Percentiles rank a stretch among this genome's conserved stretches.
phyloP scores from a whole-genome alignment of 2,797 vertebrate genomes.

The Melanotaenia parkinsoni region DNA sequence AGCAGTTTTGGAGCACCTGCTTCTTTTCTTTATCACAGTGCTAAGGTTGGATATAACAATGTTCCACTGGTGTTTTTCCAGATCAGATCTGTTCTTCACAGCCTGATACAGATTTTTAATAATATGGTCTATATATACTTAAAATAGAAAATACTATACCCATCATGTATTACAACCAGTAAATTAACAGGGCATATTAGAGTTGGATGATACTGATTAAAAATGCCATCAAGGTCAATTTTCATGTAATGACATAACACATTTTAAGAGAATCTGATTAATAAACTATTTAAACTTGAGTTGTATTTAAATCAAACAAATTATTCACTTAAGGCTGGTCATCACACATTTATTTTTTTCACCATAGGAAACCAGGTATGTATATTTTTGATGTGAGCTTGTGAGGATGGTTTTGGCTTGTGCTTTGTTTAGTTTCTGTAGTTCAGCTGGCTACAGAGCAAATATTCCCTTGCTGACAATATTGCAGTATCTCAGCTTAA shows the following conservation, averaged over 20 bases:
- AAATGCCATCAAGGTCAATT: neutral
- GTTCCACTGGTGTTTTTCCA: neutral
- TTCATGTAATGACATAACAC: neutral
- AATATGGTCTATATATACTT: neutral
- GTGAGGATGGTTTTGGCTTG: neutral
- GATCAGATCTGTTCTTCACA: neutral
- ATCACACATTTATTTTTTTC: slow-evolving; percentile 10
- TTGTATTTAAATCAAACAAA: neutral
- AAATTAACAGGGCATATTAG: neutral
- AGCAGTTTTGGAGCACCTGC: neutral
- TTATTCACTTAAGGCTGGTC: slow-evolving; percentile 4
- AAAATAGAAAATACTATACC: neutral
- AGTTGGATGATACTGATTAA: neutral
- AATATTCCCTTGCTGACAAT: neutral
- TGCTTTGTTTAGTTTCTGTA: neutral
- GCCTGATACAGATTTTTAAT: neutral
- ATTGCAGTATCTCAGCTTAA: neutral
- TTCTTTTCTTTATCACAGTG: neutral
- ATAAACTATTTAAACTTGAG: neutral
- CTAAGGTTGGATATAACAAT: neutral
- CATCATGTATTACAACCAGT: neutral
- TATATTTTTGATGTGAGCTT: neutral
- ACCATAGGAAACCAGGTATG: neutral
- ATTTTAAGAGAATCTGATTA: neutral
- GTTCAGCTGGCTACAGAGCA: neutral